phyloP scores from a whole-genome alignment of 1,140 invertebrate species.

The Onthophagus taurus region DNA sequence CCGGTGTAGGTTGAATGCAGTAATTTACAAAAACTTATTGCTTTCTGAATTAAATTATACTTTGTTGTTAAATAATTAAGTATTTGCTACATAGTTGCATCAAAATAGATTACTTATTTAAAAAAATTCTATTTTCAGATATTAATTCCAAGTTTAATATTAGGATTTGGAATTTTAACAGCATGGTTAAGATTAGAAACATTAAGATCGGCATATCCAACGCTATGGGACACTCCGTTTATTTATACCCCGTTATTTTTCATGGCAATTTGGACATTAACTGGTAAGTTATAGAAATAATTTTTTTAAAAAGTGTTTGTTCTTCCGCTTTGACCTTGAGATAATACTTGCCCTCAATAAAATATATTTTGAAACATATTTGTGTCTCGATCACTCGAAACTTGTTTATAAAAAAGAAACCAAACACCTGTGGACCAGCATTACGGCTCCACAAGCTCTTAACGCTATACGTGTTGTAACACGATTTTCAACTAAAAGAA shows the following conservation, averaged over 20 bases:
- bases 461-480: not conserved
- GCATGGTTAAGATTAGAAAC: conserved; percentile 21
- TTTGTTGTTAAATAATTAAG: no score
- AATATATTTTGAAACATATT: not conserved
- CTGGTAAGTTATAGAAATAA: conserved; percentile 21
- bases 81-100: no score
- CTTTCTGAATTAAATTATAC: no score
- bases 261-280: conserved; percentile 20
- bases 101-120: no score
- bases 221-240: conserved; percentile 26
- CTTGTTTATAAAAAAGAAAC: no score
- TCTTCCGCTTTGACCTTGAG: not conserved
- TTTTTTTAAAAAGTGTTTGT: not conserved
- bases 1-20: no score
- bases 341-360: not conserved
- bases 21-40: no score
- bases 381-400: not conserved
- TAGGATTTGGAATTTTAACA: conserved; percentile 28
- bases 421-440: no score
- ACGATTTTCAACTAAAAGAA: no score
- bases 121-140: conserved; percentile 19
- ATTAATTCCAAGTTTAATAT: conserved; percentile 27
- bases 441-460: not conserved
- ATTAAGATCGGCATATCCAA: conserved; percentile 10
- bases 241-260: conserved; percentile 27